phyloP scores from a whole-genome alignment of 1,140 invertebrate species.

The Drosophila elegans region DNA sequence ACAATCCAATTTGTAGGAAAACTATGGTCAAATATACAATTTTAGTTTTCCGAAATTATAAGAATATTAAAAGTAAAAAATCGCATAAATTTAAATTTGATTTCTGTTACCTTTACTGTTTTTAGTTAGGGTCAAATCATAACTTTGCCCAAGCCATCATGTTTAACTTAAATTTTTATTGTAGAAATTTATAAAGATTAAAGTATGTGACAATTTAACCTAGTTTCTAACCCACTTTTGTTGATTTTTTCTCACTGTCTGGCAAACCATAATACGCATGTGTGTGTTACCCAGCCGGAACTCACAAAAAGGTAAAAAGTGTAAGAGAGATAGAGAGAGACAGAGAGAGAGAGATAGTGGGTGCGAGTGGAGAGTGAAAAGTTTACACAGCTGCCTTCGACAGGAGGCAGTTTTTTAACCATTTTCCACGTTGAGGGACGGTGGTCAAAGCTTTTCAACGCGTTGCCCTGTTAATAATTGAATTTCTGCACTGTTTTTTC shows the following conservation, averaged over 20 bases:
- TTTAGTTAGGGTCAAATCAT: too few species aligned
- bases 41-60: too few species aligned
- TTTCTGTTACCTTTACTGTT: too few species aligned
- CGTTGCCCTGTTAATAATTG: slow-evolving; percentile 24
- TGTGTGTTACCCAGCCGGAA: slow-evolving; percentile 49
- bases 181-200: too few species aligned
- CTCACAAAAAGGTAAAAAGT: slow-evolving; percentile 25
- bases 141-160: too few species aligned
- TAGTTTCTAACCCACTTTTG: not conserved
- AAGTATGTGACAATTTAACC: not conserved
- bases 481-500: slow-evolving; percentile 23
- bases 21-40: too few species aligned
- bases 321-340: not conserved
- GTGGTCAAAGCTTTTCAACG: slow-evolving; percentile 12
- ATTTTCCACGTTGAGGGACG: not conserved
- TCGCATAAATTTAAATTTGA: too few species aligned
- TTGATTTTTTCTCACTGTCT: not conserved
- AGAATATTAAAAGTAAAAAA: too few species aligned
- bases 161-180: too few species aligned
- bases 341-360: slow-evolving; percentile 1
- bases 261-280: slow-evolving; percentile 15
- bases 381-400: slow-evolving; percentile 48
- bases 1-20: too few species aligned
- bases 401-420: slow-evolving; percentile 5
- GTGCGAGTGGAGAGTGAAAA: slow-evolving; percentile 28